Conservation (phyloP, 2,113 vertebrate genomes). For the Nicator chloris region DNA sequence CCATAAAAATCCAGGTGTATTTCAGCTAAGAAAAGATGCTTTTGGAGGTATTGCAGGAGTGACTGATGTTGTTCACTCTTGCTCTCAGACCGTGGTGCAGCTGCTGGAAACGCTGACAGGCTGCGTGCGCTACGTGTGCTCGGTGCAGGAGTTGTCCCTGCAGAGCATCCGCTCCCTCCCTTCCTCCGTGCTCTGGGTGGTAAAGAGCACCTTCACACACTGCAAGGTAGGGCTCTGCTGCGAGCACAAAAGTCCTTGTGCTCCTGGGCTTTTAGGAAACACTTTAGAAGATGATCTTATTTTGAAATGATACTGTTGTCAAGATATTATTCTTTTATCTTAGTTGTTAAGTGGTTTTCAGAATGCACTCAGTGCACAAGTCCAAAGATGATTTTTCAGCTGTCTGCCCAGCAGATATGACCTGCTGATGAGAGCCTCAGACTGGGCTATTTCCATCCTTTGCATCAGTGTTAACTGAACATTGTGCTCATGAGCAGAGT, state of each 20-base stretch:
- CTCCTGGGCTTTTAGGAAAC: neutral
- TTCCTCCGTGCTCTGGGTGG: slow-evolving; percentile 77
- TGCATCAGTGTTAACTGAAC: neutral
- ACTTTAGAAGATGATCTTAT: neutral
- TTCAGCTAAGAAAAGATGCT: neutral
- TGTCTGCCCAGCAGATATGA: neutral
- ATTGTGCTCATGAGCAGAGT: neutral
- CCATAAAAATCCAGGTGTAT: neutral
- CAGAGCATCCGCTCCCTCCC: slow-evolving; percentile 82
- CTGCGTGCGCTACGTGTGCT: slow-evolving; percentile 79
- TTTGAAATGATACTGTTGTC: neutral
- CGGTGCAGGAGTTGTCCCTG: slow-evolving; percentile 73
- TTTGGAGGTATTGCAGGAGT: neutral
- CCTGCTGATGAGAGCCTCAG: neutral
- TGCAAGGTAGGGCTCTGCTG: slow-evolving; percentile 82
- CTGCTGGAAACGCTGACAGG: slow-evolving; percentile 77
- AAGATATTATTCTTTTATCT: neutral
- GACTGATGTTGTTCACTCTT: neutral
- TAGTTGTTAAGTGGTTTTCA: neutral
- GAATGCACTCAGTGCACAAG: neutral
- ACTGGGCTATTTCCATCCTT: neutral
- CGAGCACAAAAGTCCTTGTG: neutral
- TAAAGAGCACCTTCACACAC: slow-evolving; percentile 86
- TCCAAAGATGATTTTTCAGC: neutral
- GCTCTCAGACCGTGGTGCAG: slow-evolving; percentile 79